Evolutionary conservation across 2,113 vertebrate species (phyloP).

Genomic region (Pelobates fuscus): DNA sequence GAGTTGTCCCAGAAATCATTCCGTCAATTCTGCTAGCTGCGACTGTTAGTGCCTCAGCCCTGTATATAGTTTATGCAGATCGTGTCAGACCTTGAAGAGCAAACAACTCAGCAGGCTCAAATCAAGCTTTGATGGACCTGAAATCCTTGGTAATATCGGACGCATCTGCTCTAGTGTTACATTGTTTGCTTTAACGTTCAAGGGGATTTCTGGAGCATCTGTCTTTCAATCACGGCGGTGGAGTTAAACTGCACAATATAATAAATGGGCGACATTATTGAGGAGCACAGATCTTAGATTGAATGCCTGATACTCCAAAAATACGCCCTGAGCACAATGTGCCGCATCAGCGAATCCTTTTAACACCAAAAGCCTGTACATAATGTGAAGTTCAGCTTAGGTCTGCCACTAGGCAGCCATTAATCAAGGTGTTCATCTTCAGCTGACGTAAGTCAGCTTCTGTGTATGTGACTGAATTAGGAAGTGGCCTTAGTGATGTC

Average conservation of each 20-base stretch:
- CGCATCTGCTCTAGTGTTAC: background rate
- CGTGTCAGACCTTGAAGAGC: no score
- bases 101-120: no score
- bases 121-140: no score
- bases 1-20: no score
- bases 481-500: background rate
- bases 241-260: background rate
- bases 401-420: constrained; percentile 7
- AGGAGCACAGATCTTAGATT: background rate
- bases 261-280: background rate
- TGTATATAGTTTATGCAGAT: no score
- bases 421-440: constrained; percentile 35
- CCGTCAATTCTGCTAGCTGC: no score
- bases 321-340: background rate
- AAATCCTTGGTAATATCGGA: background rate
- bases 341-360: constrained; percentile 23
- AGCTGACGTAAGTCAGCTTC: constrained; percentile 22
- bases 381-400: background rate
- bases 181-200: background rate
- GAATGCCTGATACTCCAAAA: background rate
- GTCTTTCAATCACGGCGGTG: background rate
- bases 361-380: background rate
- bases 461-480: constrained; percentile 9
- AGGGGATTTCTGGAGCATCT: background rate
- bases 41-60: no score